Base-by-base conservation (phyloP, 2,888 invertebrate species). In the Linnaemya vulpina region DNA sequence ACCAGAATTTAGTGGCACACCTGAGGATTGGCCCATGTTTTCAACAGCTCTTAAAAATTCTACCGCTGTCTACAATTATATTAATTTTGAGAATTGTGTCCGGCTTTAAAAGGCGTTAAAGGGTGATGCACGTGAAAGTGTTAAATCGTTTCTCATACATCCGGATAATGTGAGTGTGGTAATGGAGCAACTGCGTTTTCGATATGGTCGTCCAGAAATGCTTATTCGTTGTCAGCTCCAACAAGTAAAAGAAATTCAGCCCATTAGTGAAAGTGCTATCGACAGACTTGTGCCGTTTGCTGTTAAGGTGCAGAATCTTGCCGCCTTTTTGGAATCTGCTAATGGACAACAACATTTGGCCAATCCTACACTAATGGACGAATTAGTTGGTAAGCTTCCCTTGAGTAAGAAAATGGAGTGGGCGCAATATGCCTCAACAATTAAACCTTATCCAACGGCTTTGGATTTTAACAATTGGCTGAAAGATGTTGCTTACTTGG, bases 21-120 rank as follows among this genome's bases (percentile, higher is more conserved):
- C 78, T 0, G 83, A 83, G 68, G 55, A 74, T n/a, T 83, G 83
- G 75, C 83, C 74, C 35, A 73, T 74, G 43, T 83, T 78, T 46
- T 77, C 20, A 3, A 43, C 38, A 0, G 73, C 78, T 1, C 73
- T 55, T 63, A 15, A 35, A 10, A 46, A 84, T 7, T 74, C 79
- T 13, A 75, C 60, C 9, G 20, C 40, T 17, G 71, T 40, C 17
- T 22, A 15, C 25, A n/a, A 43, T 38, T 63, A 25, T 40, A 63
- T 11, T 17, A 75, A 65, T 20, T 74, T 79, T 53, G 75, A 84
- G 17, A 84, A 84, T 51, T 78, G 74, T 35, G 35, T 71, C 5
- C 25, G 77, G 15, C 58, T 83, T 0, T 73, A 83, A 22, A 76
- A 76, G 40, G 43, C 68, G 1, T 20, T 82, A 1, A 65, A 49